Conservation (phyloP, 2,113 vertebrate genomes). For the Anolis carolinensis region DNA sequence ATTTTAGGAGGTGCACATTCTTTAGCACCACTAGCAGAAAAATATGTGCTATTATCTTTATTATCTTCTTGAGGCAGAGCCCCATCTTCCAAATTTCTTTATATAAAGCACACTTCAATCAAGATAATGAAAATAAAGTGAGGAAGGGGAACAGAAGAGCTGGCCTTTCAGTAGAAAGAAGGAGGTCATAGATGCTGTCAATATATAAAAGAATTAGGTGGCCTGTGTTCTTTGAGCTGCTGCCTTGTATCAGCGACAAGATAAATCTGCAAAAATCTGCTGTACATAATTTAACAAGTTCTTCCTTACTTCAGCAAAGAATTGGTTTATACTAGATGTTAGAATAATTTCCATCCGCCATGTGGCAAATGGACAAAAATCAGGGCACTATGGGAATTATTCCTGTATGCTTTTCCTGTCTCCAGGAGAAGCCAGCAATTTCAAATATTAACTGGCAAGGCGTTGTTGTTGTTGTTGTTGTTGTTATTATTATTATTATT, state of each 20-base stretch:
- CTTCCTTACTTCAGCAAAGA: not conserved
- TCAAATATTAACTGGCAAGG: not conserved
- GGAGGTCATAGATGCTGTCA: not conserved
- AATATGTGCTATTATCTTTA: not conserved
- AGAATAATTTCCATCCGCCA: not conserved
- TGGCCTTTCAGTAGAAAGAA: not conserved
- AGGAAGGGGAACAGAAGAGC: not conserved
- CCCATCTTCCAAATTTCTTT: not conserved
- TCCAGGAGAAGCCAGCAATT: not conserved
- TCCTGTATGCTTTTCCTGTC: not conserved
- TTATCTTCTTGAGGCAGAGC: not conserved
- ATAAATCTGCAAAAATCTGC: not conserved
- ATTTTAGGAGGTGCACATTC: not conserved
- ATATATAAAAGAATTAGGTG: not conserved
- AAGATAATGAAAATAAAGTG: not conserved
- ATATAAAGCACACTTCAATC: not conserved
- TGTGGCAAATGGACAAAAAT: not conserved
- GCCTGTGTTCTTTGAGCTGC: no score
- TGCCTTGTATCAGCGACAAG: not conserved
- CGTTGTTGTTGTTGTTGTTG: no score
- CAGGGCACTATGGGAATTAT: not conserved
- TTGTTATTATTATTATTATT: no score
- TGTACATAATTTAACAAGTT: not conserved
- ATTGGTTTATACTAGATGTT: not conserved
- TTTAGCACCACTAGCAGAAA: not conserved